Conservation (phyloP, 1,140 invertebrate species). For the Bombus pyrosoma region DNA sequence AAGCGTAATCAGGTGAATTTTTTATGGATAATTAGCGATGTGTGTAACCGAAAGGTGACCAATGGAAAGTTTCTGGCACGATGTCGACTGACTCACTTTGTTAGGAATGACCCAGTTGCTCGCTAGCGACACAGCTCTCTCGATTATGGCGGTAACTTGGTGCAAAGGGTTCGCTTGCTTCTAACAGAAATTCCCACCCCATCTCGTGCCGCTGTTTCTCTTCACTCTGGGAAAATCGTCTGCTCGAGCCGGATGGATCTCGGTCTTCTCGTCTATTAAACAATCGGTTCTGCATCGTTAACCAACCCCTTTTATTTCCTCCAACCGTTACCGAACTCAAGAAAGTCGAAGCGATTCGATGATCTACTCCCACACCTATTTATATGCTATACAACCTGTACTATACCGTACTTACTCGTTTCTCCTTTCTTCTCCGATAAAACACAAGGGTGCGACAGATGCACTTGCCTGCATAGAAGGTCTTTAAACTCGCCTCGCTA, state of each 20-base stretch:
- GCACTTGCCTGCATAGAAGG: background rate
- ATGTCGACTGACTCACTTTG: slow-evolving; percentile 60
- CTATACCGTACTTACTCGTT: background rate
- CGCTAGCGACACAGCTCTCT: slow-evolving; percentile 36
- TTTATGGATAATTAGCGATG: slow-evolving; percentile 27
- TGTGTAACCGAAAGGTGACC: slow-evolving; percentile 30
- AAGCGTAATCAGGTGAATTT: slow-evolving; percentile 8
- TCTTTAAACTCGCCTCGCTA: background rate
- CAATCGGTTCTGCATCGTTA: slow-evolving; percentile 30
- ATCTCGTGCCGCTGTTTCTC: background rate
- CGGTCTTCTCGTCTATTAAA: slow-evolving; percentile 24
- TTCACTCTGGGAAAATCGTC: slow-evolving; percentile 35
- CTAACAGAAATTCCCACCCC: slow-evolving; percentile 52
- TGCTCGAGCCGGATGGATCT: background rate
- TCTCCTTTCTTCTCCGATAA: background rate
- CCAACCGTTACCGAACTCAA: background rate
- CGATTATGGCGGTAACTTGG: slow-evolving; percentile 55
- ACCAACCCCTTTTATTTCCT: background rate
- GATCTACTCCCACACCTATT: too few relatives aligned
- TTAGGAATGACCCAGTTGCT: slow-evolving; percentile 68
- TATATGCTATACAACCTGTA: too few relatives aligned
- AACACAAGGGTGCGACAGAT: background rate
- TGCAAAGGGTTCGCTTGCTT: slow-evolving; percentile 45
- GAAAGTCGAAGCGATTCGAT: background rate
- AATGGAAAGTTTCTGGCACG: slow-evolving; percentile 39